Evolutionary conservation across 64 coral and sea anemone genomes (phyloP).

Genomic region (Stichodactyla helianthus): DNA sequence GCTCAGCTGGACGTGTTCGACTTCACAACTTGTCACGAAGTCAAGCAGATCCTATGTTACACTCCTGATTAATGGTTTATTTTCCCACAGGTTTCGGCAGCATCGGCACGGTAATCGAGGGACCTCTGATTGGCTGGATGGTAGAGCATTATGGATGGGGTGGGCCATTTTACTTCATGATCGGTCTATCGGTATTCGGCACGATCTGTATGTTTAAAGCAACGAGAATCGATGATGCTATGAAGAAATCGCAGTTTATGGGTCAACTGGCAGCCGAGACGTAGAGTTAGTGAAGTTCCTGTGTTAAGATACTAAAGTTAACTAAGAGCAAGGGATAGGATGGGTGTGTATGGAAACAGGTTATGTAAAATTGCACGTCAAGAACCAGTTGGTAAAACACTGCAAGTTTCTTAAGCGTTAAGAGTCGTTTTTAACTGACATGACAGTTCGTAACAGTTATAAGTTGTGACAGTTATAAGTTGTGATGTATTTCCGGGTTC

Average conservation of each 20-base stretch:
- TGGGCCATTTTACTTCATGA: constrained; percentile 92
- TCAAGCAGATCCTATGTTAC: too few relatives aligned
- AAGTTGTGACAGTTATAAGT: too few relatives aligned
- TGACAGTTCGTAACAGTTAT: too few relatives aligned
- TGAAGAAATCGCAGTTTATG: constrained; percentile 78
- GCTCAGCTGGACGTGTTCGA: too few relatives aligned
- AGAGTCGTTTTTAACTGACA: too few relatives aligned
- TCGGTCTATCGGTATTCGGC: constrained; percentile 64
- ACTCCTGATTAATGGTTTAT: background rate
- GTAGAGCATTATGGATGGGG: constrained; percentile 78
- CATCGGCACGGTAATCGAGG: constrained; percentile 83
- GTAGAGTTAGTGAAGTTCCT: background rate
- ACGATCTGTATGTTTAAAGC: constrained; percentile 76
- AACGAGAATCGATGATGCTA: constrained; percentile 57
- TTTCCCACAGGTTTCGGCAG: constrained; percentile 85
- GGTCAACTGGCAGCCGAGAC: constrained; percentile 39
- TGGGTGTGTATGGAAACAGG: too few relatives aligned
- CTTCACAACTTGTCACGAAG: background rate
- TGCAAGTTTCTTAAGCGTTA: too few relatives aligned
- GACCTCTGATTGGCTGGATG: constrained; percentile 87
- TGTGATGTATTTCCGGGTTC: too few relatives aligned
- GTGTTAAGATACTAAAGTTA: too few relatives aligned
- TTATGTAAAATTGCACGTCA: too few relatives aligned
- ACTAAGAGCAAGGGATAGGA: too few relatives aligned
- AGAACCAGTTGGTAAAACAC: too few relatives aligned